Evolutionary conservation across 2,113 vertebrate species (phyloP), one percentile per base, ranked within the genome.

Genomic region (Petaurus breviceps): DNA sequence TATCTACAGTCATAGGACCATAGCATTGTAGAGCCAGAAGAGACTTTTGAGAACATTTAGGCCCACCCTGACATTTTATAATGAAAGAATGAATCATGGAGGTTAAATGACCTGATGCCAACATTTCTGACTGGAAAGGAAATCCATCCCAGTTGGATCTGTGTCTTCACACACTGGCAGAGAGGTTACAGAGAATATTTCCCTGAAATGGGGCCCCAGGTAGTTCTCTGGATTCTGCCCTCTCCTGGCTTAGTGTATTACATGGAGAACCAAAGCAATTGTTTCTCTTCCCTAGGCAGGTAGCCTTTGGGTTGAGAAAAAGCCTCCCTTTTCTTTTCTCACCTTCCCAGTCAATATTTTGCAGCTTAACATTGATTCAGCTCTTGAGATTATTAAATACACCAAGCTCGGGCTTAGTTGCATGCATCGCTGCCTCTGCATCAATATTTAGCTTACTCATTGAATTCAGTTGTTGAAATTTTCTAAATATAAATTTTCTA

Each of bases 171-270:
- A 46, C 26, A 8, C 19, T 43, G 43, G 61, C 37, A n/a, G 50
- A 22, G 28, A 94, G 11, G 55, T 52, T n/a, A 90, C 26, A 1
- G 37, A 92, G 53, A 77, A 14, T 0, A 26, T 16, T 90, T 94
- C 37, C 92, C n/a, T 47, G 28, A 92, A 77, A 47, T 61, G 31
- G 16, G 93, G 89, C 26, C 93, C n/a, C 52, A 90, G 26, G 16
- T 68, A 49, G 93, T 84, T 84, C 68, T 93, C 94, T 55, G 22
- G 89, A 89, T 51, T 57, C 68, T 89, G 46, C 31, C 43, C 0
- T 94, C 11, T 90, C 28, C 92, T 91, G 31, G 89, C 37, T 93
- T 90, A n/a, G 68, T 89, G 51, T 84, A 46, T n/a, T 84, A 94
- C 37, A 90, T 92, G 52, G n/a, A 51, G 43, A 19, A 1, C 19